Evolutionary conservation across 2,888 invertebrate species (phyloP), one percentile per base, ranked within the genome.

Genomic region (Eupithecia vulgata): DNA sequence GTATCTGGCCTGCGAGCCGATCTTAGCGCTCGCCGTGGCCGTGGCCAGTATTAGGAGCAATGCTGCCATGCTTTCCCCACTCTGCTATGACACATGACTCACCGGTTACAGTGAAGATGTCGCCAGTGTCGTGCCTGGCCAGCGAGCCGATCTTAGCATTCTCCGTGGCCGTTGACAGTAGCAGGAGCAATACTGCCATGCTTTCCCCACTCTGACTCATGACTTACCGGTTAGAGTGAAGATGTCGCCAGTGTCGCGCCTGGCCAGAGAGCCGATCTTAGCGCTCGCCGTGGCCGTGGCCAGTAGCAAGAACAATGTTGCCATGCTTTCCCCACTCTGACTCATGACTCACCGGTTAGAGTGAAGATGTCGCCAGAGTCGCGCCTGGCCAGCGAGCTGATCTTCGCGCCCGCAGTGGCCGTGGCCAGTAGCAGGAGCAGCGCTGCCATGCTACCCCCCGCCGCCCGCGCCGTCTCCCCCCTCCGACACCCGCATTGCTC

Each of bases 321-420:
- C 52, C n/a, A n/a, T 21, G 52, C 48, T 48, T 5, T 12, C 52
- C 52, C 21, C 88, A 40, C 0, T 57, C 57, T 57, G 25, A 57
- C 25, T 12, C 30, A 37, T 40, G 45, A 68, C 73, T 73, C 30
- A 73, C 94, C 91, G 74, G 85, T 83, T 65, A 94, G 83, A 13
- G 91, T 91, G 81, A 94, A 94, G 78, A 91, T 89, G 82, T 94
- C 94, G 61, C 94, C 94, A 25, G 88, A 84, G 76, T 94, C 94
- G 57, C 90, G 84, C 71, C 94, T 87, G 78, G 92, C 89, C 77
- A 94, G 88, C 76, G 93, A 90, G 65, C 90, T 90, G 78, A 93
- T 89, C 81, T 88, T 86, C 85, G 89, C 87, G 82, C 87, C 88
- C 81, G 87, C 86, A 76, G 88, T 86, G 82, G 88, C 88, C 81